These are phyloP conservation scores for Tenebrosternarchus preto DNA, from an alignment of 2,113 vertebrate species.

Conservation along the genomic window DNA sequence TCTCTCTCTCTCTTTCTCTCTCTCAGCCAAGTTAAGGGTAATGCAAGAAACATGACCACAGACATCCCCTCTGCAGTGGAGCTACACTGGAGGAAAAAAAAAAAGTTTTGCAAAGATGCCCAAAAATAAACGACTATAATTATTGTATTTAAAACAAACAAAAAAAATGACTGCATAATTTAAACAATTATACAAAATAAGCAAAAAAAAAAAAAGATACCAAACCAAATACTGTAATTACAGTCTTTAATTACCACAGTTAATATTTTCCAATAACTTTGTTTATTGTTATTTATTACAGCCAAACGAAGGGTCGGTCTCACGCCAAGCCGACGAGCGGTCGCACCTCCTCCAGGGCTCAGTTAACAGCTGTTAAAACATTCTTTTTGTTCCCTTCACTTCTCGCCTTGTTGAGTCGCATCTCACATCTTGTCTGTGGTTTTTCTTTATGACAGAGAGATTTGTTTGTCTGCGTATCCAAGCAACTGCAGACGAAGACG, in stretches of 20 bases:
- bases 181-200: conserved; percentile 5
- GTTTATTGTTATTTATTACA: conserved; percentile 8
- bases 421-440: neutral
- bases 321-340: neutral
- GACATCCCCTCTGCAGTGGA: no score
- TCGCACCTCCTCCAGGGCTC: neutral
- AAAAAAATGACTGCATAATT: neutral
- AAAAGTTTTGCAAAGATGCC: neutral
- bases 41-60: no score
- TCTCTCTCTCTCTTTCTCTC: no score
- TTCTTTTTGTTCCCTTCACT: neutral
- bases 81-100: neutral
- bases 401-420: neutral
- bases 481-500: neutral
- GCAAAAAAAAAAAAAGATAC: neutral
- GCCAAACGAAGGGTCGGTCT: neutral
- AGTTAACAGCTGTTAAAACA: neutral
- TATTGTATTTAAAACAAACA: neutral
- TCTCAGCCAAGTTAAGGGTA: no score
- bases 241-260: conserved; percentile 21
- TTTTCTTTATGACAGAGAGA: neutral
- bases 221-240: neutral
- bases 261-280: neutral
- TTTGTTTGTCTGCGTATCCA: conserved; percentile 11
- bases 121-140: neutral